Evolutionary conservation across 2,797 vertebrate species (phyloP).

Genomic region (Notolabrus celidotus): DNA sequence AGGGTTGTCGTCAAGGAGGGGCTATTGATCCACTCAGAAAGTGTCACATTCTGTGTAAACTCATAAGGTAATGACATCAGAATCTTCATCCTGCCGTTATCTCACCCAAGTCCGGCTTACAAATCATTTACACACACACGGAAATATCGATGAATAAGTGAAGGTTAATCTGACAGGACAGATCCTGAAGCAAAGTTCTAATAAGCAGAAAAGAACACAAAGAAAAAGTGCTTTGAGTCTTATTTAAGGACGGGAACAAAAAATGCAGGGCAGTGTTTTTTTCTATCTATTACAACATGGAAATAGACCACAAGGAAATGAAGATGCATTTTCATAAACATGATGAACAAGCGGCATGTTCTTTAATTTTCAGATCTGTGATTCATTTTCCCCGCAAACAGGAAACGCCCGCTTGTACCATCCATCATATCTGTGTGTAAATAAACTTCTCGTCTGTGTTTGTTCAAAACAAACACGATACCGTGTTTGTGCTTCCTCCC

Average conservation of each 20-base stretch:
- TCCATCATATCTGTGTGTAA: constrained; percentile 69
- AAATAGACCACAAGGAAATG: neutral
- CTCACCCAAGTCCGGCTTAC: constrained; percentile 67
- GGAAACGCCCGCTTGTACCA: constrained; percentile 49
- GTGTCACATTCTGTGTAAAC: constrained; percentile 73
- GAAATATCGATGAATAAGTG: constrained; percentile 76
- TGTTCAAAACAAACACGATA: constrained; percentile 73
- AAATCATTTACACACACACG: constrained; percentile 80
- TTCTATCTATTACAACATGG: neutral
- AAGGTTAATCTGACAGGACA: constrained; percentile 71
- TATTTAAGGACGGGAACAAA: too few relatives aligned
- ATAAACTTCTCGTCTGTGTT: constrained; percentile 72
- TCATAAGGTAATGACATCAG: constrained; percentile 65
- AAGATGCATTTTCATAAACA: constrained; percentile 15
- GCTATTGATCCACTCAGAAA: constrained; percentile 77
- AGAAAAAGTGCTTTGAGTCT: too few relatives aligned
- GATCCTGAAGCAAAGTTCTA: constrained; percentile 27
- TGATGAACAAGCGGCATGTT: neutral
- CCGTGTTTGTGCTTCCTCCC: constrained; percentile 61
- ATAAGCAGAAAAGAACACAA: constrained; percentile 3
- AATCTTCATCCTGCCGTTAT: constrained; percentile 81
- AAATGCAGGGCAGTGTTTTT: constrained; percentile 6
- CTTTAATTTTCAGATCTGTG: constrained; percentile 31
- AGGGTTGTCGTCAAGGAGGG: constrained; percentile 75
- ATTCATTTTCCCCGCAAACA: constrained; percentile 56